These are phyloP conservation scores for Frieseomelitta varia DNA, from an alignment of 1,140 invertebrate species.

Conservation along the genomic window DNA sequence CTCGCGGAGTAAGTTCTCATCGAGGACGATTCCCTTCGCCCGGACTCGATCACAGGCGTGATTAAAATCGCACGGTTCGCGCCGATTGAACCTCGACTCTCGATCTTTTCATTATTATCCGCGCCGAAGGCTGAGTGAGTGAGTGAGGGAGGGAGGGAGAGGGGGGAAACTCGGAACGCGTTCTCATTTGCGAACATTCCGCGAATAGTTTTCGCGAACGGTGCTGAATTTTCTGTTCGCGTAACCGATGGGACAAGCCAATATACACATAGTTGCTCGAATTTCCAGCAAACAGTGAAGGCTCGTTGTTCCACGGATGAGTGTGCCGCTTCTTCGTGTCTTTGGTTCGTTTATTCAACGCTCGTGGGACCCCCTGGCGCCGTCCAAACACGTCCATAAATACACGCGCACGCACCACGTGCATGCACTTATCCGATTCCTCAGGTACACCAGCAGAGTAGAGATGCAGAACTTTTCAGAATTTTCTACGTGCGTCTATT, in stretches of 20 bases:
- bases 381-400: conserved; percentile 30
- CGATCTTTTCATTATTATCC: conserved; percentile 28
- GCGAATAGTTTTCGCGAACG: background rate
- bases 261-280: background rate
- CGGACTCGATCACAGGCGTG: background rate
- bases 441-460: background rate
- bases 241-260: background rate
- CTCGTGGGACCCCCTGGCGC: conserved; percentile 15
- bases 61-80: conserved; percentile 11
- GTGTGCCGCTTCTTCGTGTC: background rate
- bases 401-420: conserved; percentile 10
- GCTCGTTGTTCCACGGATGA: conserved; percentile 3
- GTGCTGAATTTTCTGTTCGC: background rate
- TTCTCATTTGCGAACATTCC: background rate
- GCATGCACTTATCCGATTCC: background rate
- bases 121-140: background rate
- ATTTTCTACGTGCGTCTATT: conserved; percentile 4
- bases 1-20: background rate
- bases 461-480: conserved; percentile 17
- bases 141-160: too few relatives aligned
- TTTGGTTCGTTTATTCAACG: conserved; percentile 22
- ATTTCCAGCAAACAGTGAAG: background rate
- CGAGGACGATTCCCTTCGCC: background rate
- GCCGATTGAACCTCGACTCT: conserved; percentile 10
- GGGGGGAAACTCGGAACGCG: background rate